Percentiles rank a stretch among this genome's conserved stretches.
Conservation (phyloP, 1,140 invertebrate species). For the Arion vulgaris region DNA sequence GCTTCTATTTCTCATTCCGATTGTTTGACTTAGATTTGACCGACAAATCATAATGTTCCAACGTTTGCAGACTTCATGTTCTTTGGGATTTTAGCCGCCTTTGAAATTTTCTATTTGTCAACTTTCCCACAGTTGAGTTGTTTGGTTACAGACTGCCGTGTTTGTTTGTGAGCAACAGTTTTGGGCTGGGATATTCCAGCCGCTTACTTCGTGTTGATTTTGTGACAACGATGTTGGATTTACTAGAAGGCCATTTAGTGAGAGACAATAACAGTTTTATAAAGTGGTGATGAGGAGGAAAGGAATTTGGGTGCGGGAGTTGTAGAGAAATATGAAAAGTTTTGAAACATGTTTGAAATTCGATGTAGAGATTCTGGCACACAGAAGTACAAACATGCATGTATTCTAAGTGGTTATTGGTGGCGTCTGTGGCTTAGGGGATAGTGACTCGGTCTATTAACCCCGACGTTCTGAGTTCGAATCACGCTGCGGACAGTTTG, state of each 20-base stretch:
- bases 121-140: not conserved
- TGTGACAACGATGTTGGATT: not conserved
- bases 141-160: not conserved
- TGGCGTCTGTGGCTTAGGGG: too few relatives aligned
- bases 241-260: not conserved
- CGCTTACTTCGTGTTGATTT: not conserved
- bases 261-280: not conserved
- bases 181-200: not conserved
- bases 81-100: not conserved
- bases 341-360: too few relatives aligned
- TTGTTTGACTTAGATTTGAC: conserved; percentile 9
- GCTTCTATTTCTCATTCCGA: not conserved
- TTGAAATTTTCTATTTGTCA: not conserved
- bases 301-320: too few relatives aligned
- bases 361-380: too few relatives aligned
- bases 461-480: too few relatives aligned
- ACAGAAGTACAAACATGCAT: too few relatives aligned
- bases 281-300: not conserved
- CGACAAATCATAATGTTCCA: conserved; percentile 2
- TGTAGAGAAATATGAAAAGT: too few relatives aligned
- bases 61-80: conserved; percentile 5
- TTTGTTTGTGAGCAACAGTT: not conserved
- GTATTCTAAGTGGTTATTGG: too few relatives aligned
- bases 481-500: too few relatives aligned
- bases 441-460: too few relatives aligned